Conservation (phyloP, 2,888 invertebrate species). For the Ochropleura plecta region DNA sequence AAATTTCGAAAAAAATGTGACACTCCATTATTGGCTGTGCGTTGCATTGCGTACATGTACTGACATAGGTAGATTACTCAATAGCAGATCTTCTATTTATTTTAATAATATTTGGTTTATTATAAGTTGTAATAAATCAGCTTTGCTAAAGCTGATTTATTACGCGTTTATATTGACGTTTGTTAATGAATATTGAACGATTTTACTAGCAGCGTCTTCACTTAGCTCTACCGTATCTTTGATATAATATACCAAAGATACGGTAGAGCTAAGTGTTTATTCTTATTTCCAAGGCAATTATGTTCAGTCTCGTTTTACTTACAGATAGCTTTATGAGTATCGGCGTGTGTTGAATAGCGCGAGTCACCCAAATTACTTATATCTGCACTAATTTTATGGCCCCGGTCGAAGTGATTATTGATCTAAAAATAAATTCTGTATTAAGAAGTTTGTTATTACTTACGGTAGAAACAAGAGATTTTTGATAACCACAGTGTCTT, state of each 20-base stretch:
- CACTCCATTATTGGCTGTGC: neutral
- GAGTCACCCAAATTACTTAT: conserved; percentile 78
- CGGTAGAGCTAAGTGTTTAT: too few relatives aligned
- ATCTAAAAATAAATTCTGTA: neutral
- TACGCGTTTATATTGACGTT: conserved; percentile 68
- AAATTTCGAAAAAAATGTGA: neutral
- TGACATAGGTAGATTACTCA: neutral
- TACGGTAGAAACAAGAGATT: neutral
- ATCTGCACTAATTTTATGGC: conserved; percentile 78
- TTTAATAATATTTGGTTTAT: conserved; percentile 27
- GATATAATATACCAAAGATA: too few relatives aligned
- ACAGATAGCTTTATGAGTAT: conserved; percentile 74
- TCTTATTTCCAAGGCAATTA: conserved; percentile 85
- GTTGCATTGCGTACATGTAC: neutral
- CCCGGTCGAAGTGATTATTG: neutral
- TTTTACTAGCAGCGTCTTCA: conserved; percentile 69
- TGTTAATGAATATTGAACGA: conserved; percentile 80
- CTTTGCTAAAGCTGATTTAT: too few relatives aligned
- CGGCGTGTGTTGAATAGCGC: conserved; percentile 78
- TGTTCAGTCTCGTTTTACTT: conserved; percentile 78
- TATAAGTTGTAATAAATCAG: conserved; percentile 57
- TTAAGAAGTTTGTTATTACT: neutral
- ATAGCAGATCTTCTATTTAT: too few relatives aligned
- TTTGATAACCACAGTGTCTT: neutral
- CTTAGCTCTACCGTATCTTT: conserved; percentile 68